Evolutionary conservation across 1,140 invertebrate genomes (phyloP), one percentile per base, ranked within the genome.

Genomic region (Protaetia brevitarsis): DNA sequence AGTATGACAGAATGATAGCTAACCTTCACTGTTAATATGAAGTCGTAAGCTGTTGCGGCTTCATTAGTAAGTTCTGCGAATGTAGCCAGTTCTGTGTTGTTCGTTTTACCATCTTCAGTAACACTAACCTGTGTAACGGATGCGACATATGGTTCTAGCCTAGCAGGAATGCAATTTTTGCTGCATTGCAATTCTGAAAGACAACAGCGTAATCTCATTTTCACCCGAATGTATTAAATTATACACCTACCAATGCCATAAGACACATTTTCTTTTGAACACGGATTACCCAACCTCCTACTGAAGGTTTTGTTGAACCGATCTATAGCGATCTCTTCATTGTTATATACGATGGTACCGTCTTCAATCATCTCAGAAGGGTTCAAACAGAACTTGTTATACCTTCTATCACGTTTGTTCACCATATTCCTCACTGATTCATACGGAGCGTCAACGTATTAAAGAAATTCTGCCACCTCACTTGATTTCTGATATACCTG

Each of bases 381-480:
- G 37, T 62, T 62, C 11, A 36, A 36, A 23, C 29, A 62, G 26
- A 62, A 62, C 21, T 62, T 62, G 23, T 31, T 62, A 23, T 31
- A 62, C 6, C 31, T 31, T 7, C 60, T 16, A 11, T 62, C 60
- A 7, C 11, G 8, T 36, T 36, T 62, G 0, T 23, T 16, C 5
- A 59, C 13, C 2, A 62, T 36, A 23, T 36, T 62, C 41, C 26
- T 51, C 16, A 34, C 31, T 11, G 11, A 21, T 4, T 34, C 31
- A 21, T 26, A 62, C 0, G 60, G 21, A 0, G 60, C 29, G 7
- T 62, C 60, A 6, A 62, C 31, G 23, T 36, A 62, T 8, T 62
- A 36, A 62, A 62, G 11, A 59, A 59, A 59, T 59, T 59, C 11
- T 59, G 57, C 57, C 57, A 59, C 11, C 57, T n/a, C 26, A 59